These are phyloP conservation scores for Sceloporus tristichus DNA, from an alignment of 2,113 vertebrate genomes.

Conservation along the genomic window DNA sequence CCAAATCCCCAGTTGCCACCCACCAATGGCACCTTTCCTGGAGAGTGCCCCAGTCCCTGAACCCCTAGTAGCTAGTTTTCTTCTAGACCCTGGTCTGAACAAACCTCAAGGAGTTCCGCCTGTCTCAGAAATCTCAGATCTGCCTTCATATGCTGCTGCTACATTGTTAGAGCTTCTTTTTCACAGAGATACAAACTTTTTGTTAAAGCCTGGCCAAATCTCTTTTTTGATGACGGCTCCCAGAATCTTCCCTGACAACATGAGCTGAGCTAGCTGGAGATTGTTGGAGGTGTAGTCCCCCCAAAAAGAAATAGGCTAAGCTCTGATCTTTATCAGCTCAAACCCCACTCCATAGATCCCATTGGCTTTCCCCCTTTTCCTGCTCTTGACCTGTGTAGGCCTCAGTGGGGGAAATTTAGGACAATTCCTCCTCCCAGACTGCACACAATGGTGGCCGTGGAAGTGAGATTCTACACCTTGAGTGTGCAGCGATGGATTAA, in stretches of 20 bases:
- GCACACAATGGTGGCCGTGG: too few species aligned
- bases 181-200: not conserved
- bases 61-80: not conserved
- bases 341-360: too few species aligned
- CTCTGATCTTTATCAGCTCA: not conserved
- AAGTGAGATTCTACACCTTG: not conserved
- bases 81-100: not conserved
- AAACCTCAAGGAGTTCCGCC: not conserved
- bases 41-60: not conserved
- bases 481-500: slow-evolving; percentile 31
- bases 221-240: not conserved
- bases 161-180: not conserved
- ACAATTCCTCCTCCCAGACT: not conserved
- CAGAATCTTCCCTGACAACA: not conserved
- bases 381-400: not conserved
- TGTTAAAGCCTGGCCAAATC: not conserved
- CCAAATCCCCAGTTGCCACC: not conserved
- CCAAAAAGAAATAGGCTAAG: too few species aligned
- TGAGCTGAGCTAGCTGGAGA: too few species aligned
- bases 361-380: not conserved
- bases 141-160: not conserved
- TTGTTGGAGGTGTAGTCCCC: too few species aligned
- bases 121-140: not conserved
- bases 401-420: not conserved
- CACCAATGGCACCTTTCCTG: not conserved